phyloP scores from a whole-genome alignment of 2,113 vertebrate species.

The Phylloscopus trochilus region DNA sequence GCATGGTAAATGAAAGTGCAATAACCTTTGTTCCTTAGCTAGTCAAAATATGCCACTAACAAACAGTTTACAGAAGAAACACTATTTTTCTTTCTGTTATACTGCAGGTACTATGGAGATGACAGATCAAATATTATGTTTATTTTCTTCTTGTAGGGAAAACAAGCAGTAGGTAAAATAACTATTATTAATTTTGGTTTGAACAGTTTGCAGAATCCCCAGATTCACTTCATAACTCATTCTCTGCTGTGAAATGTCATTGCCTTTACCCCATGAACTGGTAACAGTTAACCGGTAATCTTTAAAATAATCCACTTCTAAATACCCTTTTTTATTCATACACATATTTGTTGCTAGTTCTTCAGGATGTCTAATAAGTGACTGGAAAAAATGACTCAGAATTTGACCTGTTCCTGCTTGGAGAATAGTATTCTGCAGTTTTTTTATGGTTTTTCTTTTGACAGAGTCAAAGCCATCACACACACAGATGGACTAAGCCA shows the following conservation, averaged over 20 bases:
- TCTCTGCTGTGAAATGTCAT: neutral
- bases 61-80: neutral
- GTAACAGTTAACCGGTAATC: neutral
- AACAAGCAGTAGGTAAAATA: neutral
- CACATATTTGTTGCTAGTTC: neutral
- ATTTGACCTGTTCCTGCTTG: neutral
- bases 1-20: neutral
- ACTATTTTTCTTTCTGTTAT: neutral
- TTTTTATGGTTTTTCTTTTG: neutral
- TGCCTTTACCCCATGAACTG: neutral
- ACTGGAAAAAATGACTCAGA: neutral
- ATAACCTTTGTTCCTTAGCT: neutral
- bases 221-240: neutral
- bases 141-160: neutral
- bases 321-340: neutral
- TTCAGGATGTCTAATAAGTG: neutral
- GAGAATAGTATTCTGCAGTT: neutral
- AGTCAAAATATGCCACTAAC: neutral
- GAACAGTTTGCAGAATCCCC: neutral
- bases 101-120: neutral
- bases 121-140: neutral
- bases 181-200: neutral
- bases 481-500: neutral
- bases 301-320: neutral
- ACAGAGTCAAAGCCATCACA: neutral